Percentiles rank a stretch among this genome's conserved stretches.
These are phyloP conservation scores for Entomobrya proxima DNA, from an alignment of 2,888 invertebrate species.

Conservation along the genomic window DNA sequence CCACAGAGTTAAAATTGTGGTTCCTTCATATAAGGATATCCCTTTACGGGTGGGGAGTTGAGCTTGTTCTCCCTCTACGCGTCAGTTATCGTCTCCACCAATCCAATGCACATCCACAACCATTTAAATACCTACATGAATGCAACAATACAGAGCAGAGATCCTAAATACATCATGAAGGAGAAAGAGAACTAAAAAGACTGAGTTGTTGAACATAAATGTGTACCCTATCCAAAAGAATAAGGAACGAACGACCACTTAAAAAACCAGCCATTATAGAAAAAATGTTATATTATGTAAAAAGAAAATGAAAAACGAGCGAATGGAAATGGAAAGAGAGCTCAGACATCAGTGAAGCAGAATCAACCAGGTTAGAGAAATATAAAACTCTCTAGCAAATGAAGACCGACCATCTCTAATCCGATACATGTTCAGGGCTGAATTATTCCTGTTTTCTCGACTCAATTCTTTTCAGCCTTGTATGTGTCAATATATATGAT, in stretches of 20 bases:
- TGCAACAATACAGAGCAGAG: constrained; percentile 18
- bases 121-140: constrained; percentile 41
- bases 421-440: not conserved
- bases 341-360: not conserved
- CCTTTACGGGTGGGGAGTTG: constrained; percentile 62
- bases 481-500: not conserved
- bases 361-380: not conserved
- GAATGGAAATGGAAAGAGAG: constrained; percentile 15
- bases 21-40: constrained; percentile 56
- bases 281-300: not conserved
- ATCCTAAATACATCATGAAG: constrained; percentile 30
- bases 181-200: constrained; percentile 23
- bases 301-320: not conserved
- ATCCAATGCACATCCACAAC: constrained; percentile 56
- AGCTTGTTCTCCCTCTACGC: constrained; percentile 40
- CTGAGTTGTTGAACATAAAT: constrained; percentile 1
- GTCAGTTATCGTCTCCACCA: constrained; percentile 57
- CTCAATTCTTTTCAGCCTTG: not conserved
- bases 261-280: not conserved
- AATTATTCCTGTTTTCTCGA: not conserved
- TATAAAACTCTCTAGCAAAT: constrained; percentile 4
- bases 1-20: constrained; percentile 51
- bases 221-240: too few relatives aligned
- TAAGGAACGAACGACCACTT: not conserved
- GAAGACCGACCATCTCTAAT: constrained; percentile 36